These are phyloP conservation scores for Plutomurus gul DNA, from an alignment of 1,140 invertebrate genomes.

Conservation along the genomic window DNA sequence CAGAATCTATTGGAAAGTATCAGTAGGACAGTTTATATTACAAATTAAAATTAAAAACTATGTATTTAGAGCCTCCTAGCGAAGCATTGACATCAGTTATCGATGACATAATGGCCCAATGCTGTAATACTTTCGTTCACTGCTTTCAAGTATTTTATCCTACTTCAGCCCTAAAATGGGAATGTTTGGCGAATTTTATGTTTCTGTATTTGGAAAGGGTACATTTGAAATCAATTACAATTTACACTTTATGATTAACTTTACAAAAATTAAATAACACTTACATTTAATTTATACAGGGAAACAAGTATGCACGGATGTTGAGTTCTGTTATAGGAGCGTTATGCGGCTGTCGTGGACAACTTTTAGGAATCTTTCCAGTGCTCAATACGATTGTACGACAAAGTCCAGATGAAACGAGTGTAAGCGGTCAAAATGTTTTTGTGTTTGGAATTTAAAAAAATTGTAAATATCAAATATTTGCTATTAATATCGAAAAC, in stretches of 20 bases:
- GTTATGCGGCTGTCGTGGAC: constrained; percentile 76
- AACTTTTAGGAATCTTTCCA: constrained; percentile 63
- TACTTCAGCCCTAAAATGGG: constrained; percentile 89
- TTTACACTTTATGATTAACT: not conserved
- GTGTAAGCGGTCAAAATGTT: too few species aligned
- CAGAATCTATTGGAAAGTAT: not conserved
- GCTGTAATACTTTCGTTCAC: constrained; percentile 83
- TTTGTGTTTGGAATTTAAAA: too few species aligned
- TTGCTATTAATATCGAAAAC: too few species aligned
- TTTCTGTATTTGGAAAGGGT: constrained; percentile 68
- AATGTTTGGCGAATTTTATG: constrained; percentile 70
- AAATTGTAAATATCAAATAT: too few species aligned
- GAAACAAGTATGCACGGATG: constrained; percentile 66
- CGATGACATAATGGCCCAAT: constrained; percentile 79
- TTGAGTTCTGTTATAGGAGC: constrained; percentile 80
- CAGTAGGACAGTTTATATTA: not conserved
- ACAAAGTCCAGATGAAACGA: constrained; percentile 48
- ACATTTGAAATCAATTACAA: constrained; percentile 52
- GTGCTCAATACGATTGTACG: constrained; percentile 43
- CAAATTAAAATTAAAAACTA: not conserved
- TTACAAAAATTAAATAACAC: not conserved
- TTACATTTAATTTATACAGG: constrained; percentile 41
- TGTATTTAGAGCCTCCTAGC: not conserved
- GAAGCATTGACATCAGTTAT: constrained; percentile 2
- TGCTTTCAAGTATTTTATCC: constrained; percentile 97